Evolutionary conservation across 92 coral and sea anemone species (phyloP), one percentile per base, ranked within the genome.

Genomic region (Phenganax stokvisi): DNA sequence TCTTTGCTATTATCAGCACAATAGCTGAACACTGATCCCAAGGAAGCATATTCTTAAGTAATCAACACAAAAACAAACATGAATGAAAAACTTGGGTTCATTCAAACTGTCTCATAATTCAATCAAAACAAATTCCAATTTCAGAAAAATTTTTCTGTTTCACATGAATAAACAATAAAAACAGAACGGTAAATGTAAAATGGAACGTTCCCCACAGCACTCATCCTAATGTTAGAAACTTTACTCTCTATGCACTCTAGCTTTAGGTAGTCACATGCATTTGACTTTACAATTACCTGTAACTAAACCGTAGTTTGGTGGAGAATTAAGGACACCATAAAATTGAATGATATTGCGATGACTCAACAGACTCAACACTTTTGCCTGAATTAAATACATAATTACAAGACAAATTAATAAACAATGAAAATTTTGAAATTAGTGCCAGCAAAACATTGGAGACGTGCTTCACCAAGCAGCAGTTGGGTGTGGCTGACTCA

Each of bases 291-390:
- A 37, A 37, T 37, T 28, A 91, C 96, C 92, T 87, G 96, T 91
- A n/a, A 91, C 86, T 65, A 91, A 90, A 76, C 96, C 90, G 82
- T 87, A 91, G 81, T 91, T 89, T 37, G 96, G 96, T 60, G 89
- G 59, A 20, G 90, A 89, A 54, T 89, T 87, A 15, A 91, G 90
- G 10, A 90, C 96, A 74, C 96, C 96, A 89, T 71, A 87, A 71
- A 91, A 91, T 59, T 87, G 88, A 30, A 91, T 91, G n/a, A 91
- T 87, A 56, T 91, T 86, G 71, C 85, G 87, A 85, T 91, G 96
- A 70, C 96, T 91, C 44, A 91, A 81, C 85, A 89, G 72, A 62
- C 92, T 91, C 54, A 91, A 68, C 51, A 91, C 85, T 67, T 90
- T 85, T n/a, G 96, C 96, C 96, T 91, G 80, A 5, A 53, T 59